Percentiles rank a stretch among this genome's conserved stretches.
These are phyloP conservation scores for Punctoribates punctum DNA, from an alignment of 2,888 invertebrate genomes.

Conservation along the genomic window DNA sequence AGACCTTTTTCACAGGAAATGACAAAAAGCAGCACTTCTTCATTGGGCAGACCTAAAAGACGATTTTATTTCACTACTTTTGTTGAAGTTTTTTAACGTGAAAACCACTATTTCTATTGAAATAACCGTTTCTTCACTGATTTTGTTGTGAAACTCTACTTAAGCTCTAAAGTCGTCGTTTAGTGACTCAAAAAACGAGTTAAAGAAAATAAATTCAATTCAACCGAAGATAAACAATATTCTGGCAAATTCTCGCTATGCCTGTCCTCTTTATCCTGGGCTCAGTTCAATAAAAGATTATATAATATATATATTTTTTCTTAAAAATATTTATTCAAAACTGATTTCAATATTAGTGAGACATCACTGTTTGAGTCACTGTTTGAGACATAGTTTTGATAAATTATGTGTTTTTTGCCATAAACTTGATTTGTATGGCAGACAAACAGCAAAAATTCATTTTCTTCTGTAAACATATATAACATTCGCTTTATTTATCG, in stretches of 20 bases:
- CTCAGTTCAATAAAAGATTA: too few species aligned
- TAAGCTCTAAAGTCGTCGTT: too few species aligned
- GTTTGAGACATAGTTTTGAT: not conserved
- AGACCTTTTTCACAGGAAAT: slow-evolving; percentile 18
- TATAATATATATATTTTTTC: too few species aligned
- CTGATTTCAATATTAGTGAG: slow-evolving; percentile 1
- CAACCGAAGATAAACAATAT: too few species aligned
- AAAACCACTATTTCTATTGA: too few species aligned
- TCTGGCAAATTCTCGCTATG: too few species aligned
- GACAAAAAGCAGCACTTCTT: not conserved
- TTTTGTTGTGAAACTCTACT: too few species aligned
- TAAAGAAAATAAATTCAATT: too few species aligned
- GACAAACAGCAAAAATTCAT: slow-evolving; percentile 10
- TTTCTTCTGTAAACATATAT: not conserved
- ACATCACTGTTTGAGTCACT: not conserved
- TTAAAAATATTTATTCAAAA: not conserved
- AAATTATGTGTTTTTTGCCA: not conserved
- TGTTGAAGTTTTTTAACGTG: too few species aligned
- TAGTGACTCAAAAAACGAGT: too few species aligned
- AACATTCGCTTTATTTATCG: slow-evolving; percentile 24
- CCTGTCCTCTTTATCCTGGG: too few species aligned
- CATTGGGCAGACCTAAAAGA: not conserved
- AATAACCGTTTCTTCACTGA: too few species aligned
- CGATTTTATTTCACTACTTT: not conserved
- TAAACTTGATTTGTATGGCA: slow-evolving; percentile 8